Percentiles rank a stretch among this genome's conserved stretches.
Conservation (phyloP, 2,797 vertebrate genomes). For the Chromis chromis region DNA sequence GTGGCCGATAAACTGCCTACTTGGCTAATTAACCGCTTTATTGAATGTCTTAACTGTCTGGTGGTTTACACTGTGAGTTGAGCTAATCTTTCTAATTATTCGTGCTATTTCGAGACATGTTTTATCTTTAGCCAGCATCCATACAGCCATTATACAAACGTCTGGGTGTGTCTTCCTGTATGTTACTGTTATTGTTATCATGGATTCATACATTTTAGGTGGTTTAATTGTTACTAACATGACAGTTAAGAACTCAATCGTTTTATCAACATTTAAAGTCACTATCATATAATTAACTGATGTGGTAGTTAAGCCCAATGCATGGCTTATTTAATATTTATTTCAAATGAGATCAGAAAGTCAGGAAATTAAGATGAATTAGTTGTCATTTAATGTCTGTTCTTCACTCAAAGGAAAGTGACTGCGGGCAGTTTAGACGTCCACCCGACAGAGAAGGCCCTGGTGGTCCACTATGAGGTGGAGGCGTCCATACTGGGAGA, state of each 20-base stretch:
- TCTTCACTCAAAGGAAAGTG: constrained; percentile 87
- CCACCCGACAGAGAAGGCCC: constrained; percentile 96
- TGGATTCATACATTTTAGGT: background rate
- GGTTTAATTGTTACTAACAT: background rate
- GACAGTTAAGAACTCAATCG: background rate
- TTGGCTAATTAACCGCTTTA: no score
- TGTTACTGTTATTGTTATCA: constrained; percentile 5
- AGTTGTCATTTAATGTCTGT: background rate
- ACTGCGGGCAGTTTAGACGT: constrained; percentile 95
- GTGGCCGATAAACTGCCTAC: background rate
- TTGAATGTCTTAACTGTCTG: background rate
- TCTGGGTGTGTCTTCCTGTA: constrained; percentile 50
- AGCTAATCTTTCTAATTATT: background rate
- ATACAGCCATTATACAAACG: background rate
- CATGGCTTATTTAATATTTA: background rate
- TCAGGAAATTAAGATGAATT: background rate
- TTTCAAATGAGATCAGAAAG: background rate
- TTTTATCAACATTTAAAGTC: background rate
- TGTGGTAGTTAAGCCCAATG: background rate
- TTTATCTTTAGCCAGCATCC: background rate
- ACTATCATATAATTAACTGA: background rate
- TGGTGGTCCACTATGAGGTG: constrained; percentile 97
- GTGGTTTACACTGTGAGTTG: background rate
- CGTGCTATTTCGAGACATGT: background rate
- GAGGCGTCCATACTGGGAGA: constrained; percentile 95